Evolutionary conservation across 2,888 invertebrate genomes (phyloP).

Genomic region (Pasiphila rectangulata): DNA sequence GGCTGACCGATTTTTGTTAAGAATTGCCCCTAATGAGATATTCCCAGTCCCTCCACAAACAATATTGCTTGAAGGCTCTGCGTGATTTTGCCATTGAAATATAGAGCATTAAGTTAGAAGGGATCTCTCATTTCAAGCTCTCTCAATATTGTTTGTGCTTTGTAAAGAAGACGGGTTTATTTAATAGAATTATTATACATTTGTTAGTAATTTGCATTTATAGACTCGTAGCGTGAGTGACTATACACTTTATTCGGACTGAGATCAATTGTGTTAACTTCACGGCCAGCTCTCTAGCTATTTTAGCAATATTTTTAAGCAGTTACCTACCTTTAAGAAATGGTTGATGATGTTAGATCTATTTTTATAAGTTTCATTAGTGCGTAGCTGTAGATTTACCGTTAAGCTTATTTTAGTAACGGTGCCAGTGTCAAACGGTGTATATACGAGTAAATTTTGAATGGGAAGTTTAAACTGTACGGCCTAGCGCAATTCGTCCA

Average conservation of each 20-base stretch:
- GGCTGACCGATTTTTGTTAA: neutral
- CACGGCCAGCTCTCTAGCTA: conserved; percentile 6
- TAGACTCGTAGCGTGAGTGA: no score
- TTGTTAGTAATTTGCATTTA: no score
- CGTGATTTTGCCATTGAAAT: no score
- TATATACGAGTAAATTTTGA: conserved; percentile 24
- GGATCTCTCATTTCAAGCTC: neutral
- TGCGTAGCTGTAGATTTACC: conserved; percentile 37
- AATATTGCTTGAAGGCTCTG: neutral
- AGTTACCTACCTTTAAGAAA: conserved; percentile 27
- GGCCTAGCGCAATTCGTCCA: conserved; percentile 21
- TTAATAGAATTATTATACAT: no score
- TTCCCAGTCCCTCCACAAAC: no score
- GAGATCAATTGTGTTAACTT: neutral
- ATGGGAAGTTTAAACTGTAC: conserved; percentile 5
- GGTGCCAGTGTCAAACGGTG: conserved; percentile 33
- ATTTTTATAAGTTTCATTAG: conserved; percentile 25
- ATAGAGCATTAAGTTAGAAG: neutral
- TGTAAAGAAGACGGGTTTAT: neutral
- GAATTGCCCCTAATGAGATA: no score
- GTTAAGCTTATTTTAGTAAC: conserved; percentile 21
- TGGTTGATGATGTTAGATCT: conserved; percentile 20
- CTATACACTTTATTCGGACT: no score
- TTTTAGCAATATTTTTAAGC: conserved; percentile 29
- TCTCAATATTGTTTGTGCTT: conserved; percentile 2